A percentile compares a stretch with the other conserved stretches of the same genome.
Conservation (phyloP, 1,140 invertebrate genomes). For the Whitmania pigra region DNA sequence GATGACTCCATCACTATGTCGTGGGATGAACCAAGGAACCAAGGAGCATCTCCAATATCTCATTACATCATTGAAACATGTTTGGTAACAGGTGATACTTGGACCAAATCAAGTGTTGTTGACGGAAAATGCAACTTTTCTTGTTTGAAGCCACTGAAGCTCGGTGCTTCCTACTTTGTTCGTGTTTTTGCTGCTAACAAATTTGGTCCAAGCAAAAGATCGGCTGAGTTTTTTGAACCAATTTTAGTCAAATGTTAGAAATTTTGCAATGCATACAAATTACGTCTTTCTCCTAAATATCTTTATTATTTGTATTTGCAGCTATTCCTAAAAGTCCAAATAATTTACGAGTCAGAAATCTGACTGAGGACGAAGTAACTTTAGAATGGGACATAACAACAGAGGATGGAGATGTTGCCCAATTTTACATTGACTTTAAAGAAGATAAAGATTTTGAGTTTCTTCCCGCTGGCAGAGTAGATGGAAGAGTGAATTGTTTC, state of each 20-base stretch:
- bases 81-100: constrained; percentile 20
- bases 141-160: constrained; percentile 6
- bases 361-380: constrained; percentile 2
- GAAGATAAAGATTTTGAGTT: constrained; percentile 7
- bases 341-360: constrained; percentile 3
- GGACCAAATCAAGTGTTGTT: constrained; percentile 3
- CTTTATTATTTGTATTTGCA: not conserved
- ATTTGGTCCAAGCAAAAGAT: constrained; percentile 11
- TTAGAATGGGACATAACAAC: constrained; percentile 1
- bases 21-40: constrained; percentile 74
- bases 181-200: constrained; percentile 18
- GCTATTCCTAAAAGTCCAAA: not conserved
- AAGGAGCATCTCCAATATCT: constrained; percentile 84
- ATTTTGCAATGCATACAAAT: not conserved
- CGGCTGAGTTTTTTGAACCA: constrained; percentile 14
- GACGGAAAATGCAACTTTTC: not conserved
- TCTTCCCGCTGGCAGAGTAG: constrained; percentile 15
- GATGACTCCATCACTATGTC: constrained; percentile 83
- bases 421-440: constrained; percentile 13
- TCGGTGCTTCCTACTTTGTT: constrained; percentile 18
- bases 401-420: not conserved
- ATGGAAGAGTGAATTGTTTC: constrained; percentile 10
- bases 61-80: constrained; percentile 47
- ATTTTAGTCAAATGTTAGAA: constrained; percentile 2
- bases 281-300: not conserved